A percentile compares a stretch with the other conserved stretches of the same genome.
These are phyloP conservation scores for Tigriopus japonicus DNA, from an alignment of 1,140 invertebrate species.

Conservation along the genomic window DNA sequence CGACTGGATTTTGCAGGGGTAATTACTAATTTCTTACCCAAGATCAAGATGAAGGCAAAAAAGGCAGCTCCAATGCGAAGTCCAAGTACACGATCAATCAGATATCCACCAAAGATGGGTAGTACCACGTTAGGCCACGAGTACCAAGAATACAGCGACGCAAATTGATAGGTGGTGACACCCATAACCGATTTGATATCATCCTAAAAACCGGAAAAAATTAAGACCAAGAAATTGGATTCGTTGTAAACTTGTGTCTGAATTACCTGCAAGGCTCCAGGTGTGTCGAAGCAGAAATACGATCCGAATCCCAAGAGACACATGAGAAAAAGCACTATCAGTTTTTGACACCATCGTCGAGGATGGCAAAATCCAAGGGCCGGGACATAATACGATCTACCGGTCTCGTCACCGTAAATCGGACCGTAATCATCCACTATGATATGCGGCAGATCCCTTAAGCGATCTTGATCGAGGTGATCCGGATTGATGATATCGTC, in stretches of 20 bases:
- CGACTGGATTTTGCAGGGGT: too few species aligned
- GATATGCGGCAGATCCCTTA: too few species aligned
- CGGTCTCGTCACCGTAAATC: too few species aligned
- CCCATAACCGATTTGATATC: constrained; percentile 62
- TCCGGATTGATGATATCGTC: too few species aligned
- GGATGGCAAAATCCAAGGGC: constrained; percentile 8
- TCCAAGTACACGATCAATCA: constrained; percentile 88
- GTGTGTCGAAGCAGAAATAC: constrained; percentile 95
- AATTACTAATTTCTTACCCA: too few species aligned
- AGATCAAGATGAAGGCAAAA: constrained; percentile 59
- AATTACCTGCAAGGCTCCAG: constrained; percentile 52
- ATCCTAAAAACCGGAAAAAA: constrained; percentile 26
- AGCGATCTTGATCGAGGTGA: too few species aligned
- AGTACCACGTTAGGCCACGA: constrained; percentile 94
- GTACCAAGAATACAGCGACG: constrained; percentile 78
- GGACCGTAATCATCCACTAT: too few species aligned
- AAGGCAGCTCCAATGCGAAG: constrained; percentile 77
- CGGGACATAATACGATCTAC: too few species aligned
- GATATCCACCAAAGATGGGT: constrained; percentile 85
- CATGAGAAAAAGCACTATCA: constrained; percentile 54
- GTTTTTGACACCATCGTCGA: constrained; percentile 7
- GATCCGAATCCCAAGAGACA: constrained; percentile 74
- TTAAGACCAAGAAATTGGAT: background rate
- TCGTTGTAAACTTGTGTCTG: background rate
- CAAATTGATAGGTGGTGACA: constrained; percentile 58